phyloP scores from a whole-genome alignment of 2,888 invertebrate genomes.

The Schizaphis graminum region DNA sequence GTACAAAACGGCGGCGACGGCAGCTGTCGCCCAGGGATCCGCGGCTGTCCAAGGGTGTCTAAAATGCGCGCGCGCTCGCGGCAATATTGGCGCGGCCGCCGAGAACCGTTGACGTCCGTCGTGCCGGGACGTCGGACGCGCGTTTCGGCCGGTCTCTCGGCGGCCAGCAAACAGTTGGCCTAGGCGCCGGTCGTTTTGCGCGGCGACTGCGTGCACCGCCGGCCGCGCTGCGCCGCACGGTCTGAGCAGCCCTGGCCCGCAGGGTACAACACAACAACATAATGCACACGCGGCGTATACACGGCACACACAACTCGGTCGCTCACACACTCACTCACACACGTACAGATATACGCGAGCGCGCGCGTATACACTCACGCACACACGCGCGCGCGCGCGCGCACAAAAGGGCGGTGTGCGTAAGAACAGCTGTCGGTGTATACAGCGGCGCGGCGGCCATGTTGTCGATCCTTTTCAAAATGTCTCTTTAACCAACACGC shows the following conservation, averaged over 20 bases:
- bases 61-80: constrained; percentile 51
- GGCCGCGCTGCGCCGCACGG: not conserved
- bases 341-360: not conserved
- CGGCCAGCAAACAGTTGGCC: not conserved
- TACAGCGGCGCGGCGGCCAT: constrained; percentile 56
- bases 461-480: constrained; percentile 66
- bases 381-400: constrained; percentile 7
- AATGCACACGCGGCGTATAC: constrained; percentile 50
- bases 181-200: constrained; percentile 9
- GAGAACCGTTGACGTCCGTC: not conserved
- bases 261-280: constrained; percentile 63
- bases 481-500: constrained; percentile 59
- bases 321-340: constrained; percentile 24
- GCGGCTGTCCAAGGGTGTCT: constrained; percentile 63
- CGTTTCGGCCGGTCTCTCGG: not conserved
- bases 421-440: constrained; percentile 63
- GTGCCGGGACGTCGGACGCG: not conserved
- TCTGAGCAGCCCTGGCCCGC: constrained; percentile 64
- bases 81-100: not conserved
- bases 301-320: not conserved
- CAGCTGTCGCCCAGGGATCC: constrained; percentile 66
- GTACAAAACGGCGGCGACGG: constrained; percentile 61
- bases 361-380: not conserved
- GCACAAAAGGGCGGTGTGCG: constrained; percentile 63
- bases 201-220: not conserved